Conservation (phyloP, 2,888 invertebrate species). For the Caenorhabditis sp. region DNA sequence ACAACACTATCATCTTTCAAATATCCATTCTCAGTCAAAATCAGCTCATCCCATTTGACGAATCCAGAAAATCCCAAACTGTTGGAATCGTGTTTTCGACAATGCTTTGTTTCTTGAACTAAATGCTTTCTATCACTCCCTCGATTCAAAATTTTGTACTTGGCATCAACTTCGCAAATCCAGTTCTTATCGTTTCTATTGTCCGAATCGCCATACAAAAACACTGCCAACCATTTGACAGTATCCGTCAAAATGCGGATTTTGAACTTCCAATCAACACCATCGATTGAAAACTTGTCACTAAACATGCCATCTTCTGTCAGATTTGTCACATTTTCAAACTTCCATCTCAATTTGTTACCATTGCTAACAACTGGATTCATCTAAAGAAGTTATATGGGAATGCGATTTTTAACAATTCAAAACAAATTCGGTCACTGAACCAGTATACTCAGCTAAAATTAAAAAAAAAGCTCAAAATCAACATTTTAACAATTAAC, state of each 20-base stretch:
- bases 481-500: too few relatives aligned
- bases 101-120: too few relatives aligned
- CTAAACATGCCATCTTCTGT: neutral
- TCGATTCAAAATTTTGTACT: too few relatives aligned
- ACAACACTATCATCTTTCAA: too few relatives aligned
- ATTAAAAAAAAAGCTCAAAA: neutral
- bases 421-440: neutral
- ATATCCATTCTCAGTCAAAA: neutral
- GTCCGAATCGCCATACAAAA: neutral
- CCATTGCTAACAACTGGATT: neutral
- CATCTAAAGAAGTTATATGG: too few relatives aligned
- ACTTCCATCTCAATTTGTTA: neutral
- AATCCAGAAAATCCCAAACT: neutral
- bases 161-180: neutral
- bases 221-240: neutral
- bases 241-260: neutral
- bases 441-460: too few relatives aligned
- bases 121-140: too few relatives aligned
- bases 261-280: neutral
- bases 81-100: neutral
- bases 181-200: neutral
- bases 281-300: neutral
- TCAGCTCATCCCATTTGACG: neutral
- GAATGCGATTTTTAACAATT: too few relatives aligned
- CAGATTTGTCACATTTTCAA: neutral